Conservation (phyloP, 2,888 invertebrate genomes). For the Tineola bisselliella region DNA sequence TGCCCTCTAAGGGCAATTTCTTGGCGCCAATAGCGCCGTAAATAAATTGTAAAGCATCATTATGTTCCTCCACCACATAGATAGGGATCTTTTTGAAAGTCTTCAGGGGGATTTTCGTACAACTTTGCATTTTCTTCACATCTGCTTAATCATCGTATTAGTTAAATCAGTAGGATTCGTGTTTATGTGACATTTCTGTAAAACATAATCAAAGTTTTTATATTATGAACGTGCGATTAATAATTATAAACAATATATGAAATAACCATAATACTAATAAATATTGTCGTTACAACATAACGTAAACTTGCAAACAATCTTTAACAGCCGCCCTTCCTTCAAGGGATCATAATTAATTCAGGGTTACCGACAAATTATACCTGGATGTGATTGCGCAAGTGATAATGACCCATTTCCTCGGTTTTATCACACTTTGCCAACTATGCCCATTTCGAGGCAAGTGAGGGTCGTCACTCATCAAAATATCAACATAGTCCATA, state of each 20-base stretch:
- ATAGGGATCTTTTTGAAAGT: conserved; percentile 75
- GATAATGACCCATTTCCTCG: conserved; percentile 2
- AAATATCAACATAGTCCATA: neutral
- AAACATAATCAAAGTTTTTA: neutral
- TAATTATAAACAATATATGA: no score
- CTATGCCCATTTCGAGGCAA: neutral
- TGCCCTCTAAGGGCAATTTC: conserved; percentile 79
- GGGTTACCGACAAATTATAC: conserved; percentile 3
- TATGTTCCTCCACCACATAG: conserved; percentile 81
- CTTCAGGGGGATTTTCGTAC: conserved; percentile 31
- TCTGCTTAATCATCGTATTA: neutral
- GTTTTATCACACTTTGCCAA: neutral
- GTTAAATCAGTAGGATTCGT: neutral
- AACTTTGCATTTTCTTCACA: neutral
- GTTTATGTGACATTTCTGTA: neutral
- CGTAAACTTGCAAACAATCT: no score
- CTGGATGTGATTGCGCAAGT: neutral
- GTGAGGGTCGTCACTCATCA: neutral
- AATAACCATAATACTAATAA: no score
- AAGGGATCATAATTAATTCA: conserved; percentile 4
- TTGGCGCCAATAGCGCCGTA: conserved; percentile 83
- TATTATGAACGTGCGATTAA: neutral
- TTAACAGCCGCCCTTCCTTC: neutral
- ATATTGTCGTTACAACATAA: no score
- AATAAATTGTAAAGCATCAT: conserved; percentile 80